Conservation (phyloP, 2,888 invertebrate species). For the Corbicula japonica region DNA sequence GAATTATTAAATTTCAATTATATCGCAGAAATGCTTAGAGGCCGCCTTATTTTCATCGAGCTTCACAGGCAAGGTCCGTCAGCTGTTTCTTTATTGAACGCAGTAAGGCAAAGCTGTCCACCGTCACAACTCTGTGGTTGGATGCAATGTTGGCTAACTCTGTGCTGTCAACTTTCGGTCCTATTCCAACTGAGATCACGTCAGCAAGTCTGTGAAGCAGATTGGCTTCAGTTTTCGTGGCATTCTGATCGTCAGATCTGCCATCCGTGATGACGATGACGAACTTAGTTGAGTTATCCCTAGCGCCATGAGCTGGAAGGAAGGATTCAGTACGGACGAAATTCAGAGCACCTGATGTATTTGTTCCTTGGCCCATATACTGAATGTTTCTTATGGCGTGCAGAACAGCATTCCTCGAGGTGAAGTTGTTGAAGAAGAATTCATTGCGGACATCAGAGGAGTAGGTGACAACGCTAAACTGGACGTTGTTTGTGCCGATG, state of each 20-base stretch:
- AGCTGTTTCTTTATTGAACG: slow-evolving; percentile 57
- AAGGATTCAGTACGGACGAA: slow-evolving; percentile 62
- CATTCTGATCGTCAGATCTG: slow-evolving; percentile 58
- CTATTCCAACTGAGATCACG: slow-evolving; percentile 70
- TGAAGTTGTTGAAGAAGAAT: slow-evolving; percentile 68
- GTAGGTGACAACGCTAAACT: slow-evolving; percentile 68
- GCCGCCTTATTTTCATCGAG: no score
- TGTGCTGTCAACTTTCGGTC: slow-evolving; percentile 55
- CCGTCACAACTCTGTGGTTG: slow-evolving; percentile 48
- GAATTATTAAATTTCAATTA: no score
- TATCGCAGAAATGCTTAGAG: no score
- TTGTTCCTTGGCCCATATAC: slow-evolving; percentile 69
- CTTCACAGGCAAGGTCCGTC: slow-evolving; percentile 61
- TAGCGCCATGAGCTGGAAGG: slow-evolving; percentile 46
- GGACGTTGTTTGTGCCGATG: slow-evolving; percentile 64
- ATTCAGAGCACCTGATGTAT: slow-evolving; percentile 67
- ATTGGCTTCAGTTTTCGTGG: slow-evolving; percentile 58
- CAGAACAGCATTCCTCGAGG: slow-evolving; percentile 50
- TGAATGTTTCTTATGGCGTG: slow-evolving; percentile 65
- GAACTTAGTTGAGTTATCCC: slow-evolving; percentile 67
- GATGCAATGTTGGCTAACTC: slow-evolving; percentile 61
- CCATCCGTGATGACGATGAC: slow-evolving; percentile 76
- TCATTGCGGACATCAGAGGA: slow-evolving; percentile 59
- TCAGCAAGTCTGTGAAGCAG: slow-evolving; percentile 50
- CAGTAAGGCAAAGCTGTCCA: slow-evolving; percentile 64